Evolutionary conservation across 2,888 invertebrate genomes (phyloP).

Genomic region (Conops quadrifasciatus): DNA sequence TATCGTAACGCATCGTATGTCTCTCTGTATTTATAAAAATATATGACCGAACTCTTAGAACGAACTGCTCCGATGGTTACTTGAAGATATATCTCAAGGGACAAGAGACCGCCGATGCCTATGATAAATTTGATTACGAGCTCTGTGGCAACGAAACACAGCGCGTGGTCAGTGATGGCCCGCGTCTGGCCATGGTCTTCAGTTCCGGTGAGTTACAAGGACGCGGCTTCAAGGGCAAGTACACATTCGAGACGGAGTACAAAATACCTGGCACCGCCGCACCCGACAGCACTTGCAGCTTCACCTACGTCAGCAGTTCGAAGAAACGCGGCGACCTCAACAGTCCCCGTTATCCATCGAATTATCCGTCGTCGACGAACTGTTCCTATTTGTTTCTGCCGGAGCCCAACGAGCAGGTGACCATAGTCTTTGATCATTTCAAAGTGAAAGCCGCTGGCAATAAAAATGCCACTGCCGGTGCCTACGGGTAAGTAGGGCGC

Average conservation of each 20-base stretch:
- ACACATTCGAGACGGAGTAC: constrained; percentile 77
- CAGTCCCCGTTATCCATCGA: constrained; percentile 94
- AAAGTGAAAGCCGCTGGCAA: constrained; percentile 82
- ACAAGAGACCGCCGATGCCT: constrained; percentile 90
- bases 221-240: constrained; percentile 80
- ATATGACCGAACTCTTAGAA: constrained; percentile 45
- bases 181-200: constrained; percentile 93
- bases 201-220: constrained; percentile 92
- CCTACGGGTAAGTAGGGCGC: constrained; percentile 72
- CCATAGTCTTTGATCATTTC: constrained; percentile 90
- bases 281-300: constrained; percentile 89
- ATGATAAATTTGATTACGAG: constrained; percentile 92
- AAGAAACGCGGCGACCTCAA: constrained; percentile 92
- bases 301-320: constrained; percentile 88
- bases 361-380: constrained; percentile 94
- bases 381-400: constrained; percentile 92
- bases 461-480: constrained; percentile 78
- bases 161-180: constrained; percentile 87
- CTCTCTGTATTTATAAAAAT: background rate
- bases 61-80: constrained; percentile 88
- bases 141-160: constrained; percentile 90
- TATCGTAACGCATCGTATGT: background rate
- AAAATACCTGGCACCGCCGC: constrained; percentile 94
- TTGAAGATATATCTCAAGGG: constrained; percentile 90
- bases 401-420: constrained; percentile 87